Evolutionary conservation across 2,113 vertebrate genomes (phyloP).

Genomic region (Vulpes ferrilata): DNA sequence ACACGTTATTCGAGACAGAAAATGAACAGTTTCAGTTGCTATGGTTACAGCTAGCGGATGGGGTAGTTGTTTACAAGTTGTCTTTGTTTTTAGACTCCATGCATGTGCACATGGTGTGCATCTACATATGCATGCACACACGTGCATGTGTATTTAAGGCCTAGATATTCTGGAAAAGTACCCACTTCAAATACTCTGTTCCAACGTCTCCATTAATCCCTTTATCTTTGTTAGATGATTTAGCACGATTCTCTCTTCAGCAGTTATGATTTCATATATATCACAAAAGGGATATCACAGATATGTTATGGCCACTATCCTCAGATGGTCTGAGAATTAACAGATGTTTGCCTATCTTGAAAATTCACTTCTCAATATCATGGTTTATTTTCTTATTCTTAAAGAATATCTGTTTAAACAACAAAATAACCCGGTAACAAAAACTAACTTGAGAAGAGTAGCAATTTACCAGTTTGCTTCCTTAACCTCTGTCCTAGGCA

Average conservation of each 20-base stretch:
- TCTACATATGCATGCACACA: constrained; percentile 34
- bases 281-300: neutral
- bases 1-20: constrained; percentile 87
- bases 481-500: neutral
- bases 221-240: constrained; percentile 27
- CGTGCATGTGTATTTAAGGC: neutral
- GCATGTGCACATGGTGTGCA: neutral
- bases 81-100: constrained; percentile 79
- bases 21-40: constrained; percentile 87
- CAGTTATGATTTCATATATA: constrained; percentile 6
- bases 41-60: constrained; percentile 84
- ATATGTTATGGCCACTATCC: neutral
- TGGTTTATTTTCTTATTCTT: constrained; percentile 9
- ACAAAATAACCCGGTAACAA: neutral
- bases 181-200: constrained; percentile 21
- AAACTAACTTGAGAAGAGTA: neutral
- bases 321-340: constrained; percentile 9
- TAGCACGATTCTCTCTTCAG: constrained; percentile 36
- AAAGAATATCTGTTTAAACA: constrained; percentile 19
- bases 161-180: neutral
- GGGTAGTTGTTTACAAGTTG: constrained; percentile 83
- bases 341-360: neutral
- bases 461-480: neutral
- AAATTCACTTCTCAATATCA: constrained; percentile 8
- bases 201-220: neutral